Evolutionary conservation across 2,888 invertebrate genomes (phyloP).

Genomic region (Hirtodrosophila trivittata): DNA sequence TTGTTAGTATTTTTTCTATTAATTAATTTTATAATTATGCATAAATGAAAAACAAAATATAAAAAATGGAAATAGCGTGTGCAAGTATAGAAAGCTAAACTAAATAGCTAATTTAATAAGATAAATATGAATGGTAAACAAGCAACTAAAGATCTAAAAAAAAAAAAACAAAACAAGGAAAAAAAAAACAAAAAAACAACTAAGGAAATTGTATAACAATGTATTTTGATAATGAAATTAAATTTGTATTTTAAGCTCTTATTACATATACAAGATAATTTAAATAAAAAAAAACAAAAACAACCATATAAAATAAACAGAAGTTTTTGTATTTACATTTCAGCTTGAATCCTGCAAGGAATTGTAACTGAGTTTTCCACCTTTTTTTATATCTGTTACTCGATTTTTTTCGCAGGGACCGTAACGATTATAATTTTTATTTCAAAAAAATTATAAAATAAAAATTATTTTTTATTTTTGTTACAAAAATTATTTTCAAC

Average conservation of each 20-base stretch:
- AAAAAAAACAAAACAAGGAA: conserved; percentile 33
- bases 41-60: conserved; percentile 29
- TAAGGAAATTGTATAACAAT: conserved; percentile 78
- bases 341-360: too few relatives aligned
- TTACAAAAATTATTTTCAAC: too few relatives aligned
- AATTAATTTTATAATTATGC: conserved; percentile 66
- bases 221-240: conserved; percentile 76
- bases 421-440: too few relatives aligned
- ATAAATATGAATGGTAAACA: conserved; percentile 18
- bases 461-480: too few relatives aligned
- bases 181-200: conserved; percentile 44
- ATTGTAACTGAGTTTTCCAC: too few relatives aligned
- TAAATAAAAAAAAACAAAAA: conserved; percentile 58
- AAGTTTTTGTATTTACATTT: too few relatives aligned
- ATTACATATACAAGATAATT: conserved; percentile 72
- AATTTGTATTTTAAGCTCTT: conserved; percentile 76
- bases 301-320: too few relatives aligned
- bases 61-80: conserved; percentile 14
- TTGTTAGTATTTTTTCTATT: conserved; percentile 76
- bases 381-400: too few relatives aligned
- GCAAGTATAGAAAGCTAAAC: conserved; percentile 47
- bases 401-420: too few relatives aligned
- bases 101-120: conserved; percentile 50
- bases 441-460: too few relatives aligned
- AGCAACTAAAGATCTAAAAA: conserved; percentile 58